Evolutionary conservation across 2,888 invertebrate species (phyloP).

Genomic region (Caenorhabditis panamensis): DNA sequence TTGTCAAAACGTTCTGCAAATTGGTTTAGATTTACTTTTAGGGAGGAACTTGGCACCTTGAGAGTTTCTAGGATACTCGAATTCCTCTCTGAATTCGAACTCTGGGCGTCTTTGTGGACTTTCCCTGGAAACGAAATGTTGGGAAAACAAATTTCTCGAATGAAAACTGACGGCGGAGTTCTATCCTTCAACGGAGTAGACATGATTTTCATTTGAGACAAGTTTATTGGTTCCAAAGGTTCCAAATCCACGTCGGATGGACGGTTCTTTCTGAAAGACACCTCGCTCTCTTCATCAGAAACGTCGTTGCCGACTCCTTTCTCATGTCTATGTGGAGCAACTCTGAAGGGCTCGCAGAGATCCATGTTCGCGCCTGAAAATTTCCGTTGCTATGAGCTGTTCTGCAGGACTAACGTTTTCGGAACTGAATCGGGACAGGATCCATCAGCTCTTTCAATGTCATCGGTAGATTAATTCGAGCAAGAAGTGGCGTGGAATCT

Average conservation of each 20-base stretch:
- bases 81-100: not conserved
- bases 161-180: not conserved
- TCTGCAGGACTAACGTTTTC: not conserved
- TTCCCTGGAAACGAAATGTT: too few relatives aligned
- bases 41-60: not conserved
- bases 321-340: not conserved
- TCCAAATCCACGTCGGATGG: not conserved
- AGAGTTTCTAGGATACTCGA: constrained; percentile 5
- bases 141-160: too few relatives aligned
- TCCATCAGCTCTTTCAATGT: constrained; percentile 7
- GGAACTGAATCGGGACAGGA: constrained; percentile 2
- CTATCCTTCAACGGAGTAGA: constrained; percentile 17
- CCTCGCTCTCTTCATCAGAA: constrained; percentile 5
- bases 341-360: not conserved
- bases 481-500: not conserved
- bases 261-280: not conserved
- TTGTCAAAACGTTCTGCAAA: not conserved
- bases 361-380: constrained; percentile 12
- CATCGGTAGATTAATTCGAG: not conserved
- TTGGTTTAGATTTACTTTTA: not conserved
- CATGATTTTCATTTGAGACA: constrained; percentile 23
- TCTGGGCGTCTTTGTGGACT: not conserved
- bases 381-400: not conserved
- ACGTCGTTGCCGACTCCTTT: not conserved
- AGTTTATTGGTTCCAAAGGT: constrained; percentile 12